Evolutionary conservation across 1,140 invertebrate species (phyloP).

Genomic region (Gerris buenoi): DNA sequence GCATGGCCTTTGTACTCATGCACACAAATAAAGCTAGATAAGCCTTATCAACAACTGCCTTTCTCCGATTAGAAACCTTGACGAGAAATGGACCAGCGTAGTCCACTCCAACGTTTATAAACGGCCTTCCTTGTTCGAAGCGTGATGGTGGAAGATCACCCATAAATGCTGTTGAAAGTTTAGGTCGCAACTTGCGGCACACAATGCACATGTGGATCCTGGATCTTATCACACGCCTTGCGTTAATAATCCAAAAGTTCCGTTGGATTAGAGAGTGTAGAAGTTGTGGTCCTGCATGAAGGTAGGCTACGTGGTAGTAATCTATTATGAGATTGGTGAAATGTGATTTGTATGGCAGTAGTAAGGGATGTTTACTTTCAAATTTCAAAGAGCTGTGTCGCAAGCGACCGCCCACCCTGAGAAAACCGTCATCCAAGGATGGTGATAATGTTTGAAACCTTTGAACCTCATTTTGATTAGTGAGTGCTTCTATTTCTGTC

Average conservation of each 20-base stretch:
- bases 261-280: not conserved
- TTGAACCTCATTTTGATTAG: too few species aligned
- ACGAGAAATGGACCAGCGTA: not conserved
- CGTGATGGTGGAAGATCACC: not conserved
- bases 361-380: not conserved
- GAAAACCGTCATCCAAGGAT: too few species aligned
- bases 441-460: too few species aligned
- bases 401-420: not conserved
- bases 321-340: not conserved
- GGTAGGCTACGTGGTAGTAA: not conserved
- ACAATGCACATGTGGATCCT: not conserved
- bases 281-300: slow-evolving; percentile 1
- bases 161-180: not conserved
- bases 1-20: not conserved
- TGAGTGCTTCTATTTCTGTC: too few species aligned
- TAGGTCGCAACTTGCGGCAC: not conserved
- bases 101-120: not conserved
- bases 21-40: not conserved
- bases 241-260: not conserved
- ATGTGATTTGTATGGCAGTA: not conserved
- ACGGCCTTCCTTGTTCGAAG: not conserved
- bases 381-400: not conserved
- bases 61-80: not conserved
- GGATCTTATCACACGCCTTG: not conserved
- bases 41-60: not conserved